Evolutionary conservation across 2,888 invertebrate genomes (phyloP).

Genomic region (Junonia oenone): DNA sequence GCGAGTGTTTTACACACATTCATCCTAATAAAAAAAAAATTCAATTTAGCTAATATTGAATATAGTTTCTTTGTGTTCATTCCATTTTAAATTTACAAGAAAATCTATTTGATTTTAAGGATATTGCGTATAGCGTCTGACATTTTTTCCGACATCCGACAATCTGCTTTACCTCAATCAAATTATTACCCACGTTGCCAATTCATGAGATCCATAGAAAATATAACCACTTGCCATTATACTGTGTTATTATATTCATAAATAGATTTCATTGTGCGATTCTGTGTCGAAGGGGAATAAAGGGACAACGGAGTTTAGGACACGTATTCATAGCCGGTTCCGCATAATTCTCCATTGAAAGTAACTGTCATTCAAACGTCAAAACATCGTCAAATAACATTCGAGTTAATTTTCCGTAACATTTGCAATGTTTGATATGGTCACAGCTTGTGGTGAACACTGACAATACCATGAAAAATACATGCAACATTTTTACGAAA

Average conservation of each 20-base stretch:
- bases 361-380: slow-evolving; percentile 74
- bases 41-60: too few species aligned
- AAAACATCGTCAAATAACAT: slow-evolving; percentile 54
- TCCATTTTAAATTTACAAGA: not conserved
- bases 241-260: slow-evolving; percentile 14
- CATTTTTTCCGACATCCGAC: not conserved
- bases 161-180: not conserved
- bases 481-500: not conserved
- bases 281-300: slow-evolving; percentile 13
- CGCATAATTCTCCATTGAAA: slow-evolving; percentile 66
- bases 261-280: slow-evolving; percentile 11
- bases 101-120: not conserved
- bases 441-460: slow-evolving; percentile 35
- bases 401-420: slow-evolving; percentile 56
- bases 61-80: too few species aligned
- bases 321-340: slow-evolving; percentile 44
- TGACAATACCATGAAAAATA: slow-evolving; percentile 15
- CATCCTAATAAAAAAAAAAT: too few species aligned
- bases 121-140: not conserved
- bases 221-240: slow-evolving; percentile 1
- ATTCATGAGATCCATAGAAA: not conserved
- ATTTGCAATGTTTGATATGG: slow-evolving; percentile 47
- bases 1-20: too few species aligned
- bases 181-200: not conserved
- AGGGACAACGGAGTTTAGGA: slow-evolving; percentile 9